Evolutionary conservation across 2,888 invertebrate genomes (phyloP), one percentile per base, ranked within the genome.

Genomic region (Lithophane socia): DNA sequence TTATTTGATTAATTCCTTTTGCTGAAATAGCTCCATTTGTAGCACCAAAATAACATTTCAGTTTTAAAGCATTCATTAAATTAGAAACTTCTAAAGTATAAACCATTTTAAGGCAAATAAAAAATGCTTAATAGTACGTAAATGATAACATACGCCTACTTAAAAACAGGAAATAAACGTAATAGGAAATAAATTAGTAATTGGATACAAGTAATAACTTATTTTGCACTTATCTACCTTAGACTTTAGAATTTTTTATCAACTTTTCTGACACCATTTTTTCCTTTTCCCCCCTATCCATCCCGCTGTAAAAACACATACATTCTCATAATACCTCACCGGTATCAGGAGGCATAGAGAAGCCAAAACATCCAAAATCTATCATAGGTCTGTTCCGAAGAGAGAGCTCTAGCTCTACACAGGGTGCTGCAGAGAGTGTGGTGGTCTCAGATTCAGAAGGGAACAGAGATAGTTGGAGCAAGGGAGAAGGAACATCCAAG

Each of bases 371-470:
- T 96, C 97, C 98, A 89, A 98, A 98, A 96, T 98, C 98, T 95
- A 98, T 99, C 95, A 98, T 98, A 97, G 98, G 98, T 95, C 97
- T 98, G 85, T 99, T 99, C 96, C 97, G 98, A 91, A 97, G 98
- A 92, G 98, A 98, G 93, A 98, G 98, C 94, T 97, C 97, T 87
- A 97, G 98, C 90, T 98, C 98, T 0, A 97, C 97, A 73, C 97
- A 97, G 88, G 97, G 97, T 1, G 96, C 93, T 56, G 93, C 93
- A 47, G 97, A 97, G 65, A 94, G 96, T 66, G 94, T 97, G 73
- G 96, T 96, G 70, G 93, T 97, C 37, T 97, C 97, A 70, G 97
- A 97, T 85, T 97, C 97, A 21, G 97, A 97, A 86, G 96, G 94
- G 85, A 89, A 90, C 52, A 91, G 96, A 86, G 96, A 97, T 42